These are phyloP conservation scores for Chondrosia reniformis DNA, from an alignment of 37 sponge, comb jelly and placozoan species.

Conservation along the genomic window DNA sequence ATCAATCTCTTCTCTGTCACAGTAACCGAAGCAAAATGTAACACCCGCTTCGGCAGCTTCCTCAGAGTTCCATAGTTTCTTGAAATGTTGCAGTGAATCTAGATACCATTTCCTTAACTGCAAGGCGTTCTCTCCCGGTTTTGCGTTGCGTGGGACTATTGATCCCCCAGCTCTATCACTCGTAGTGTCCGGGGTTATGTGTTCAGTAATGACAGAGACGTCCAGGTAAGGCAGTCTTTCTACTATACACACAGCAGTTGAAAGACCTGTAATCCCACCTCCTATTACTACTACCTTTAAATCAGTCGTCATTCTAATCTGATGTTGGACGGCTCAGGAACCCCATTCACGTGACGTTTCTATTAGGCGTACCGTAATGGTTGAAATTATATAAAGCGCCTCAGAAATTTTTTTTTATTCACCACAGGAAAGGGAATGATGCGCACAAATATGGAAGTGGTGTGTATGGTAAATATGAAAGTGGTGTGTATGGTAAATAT, in stretches of 20 bases:
- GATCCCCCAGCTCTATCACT: slow-evolving; percentile 32
- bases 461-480: too few relatives aligned
- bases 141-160: not conserved
- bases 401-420: too few relatives aligned
- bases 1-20: not conserved
- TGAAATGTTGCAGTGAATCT: not conserved
- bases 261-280: slow-evolving; percentile 21
- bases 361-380: too few relatives aligned
- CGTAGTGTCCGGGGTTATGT: slow-evolving; percentile 30
- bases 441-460: too few relatives aligned
- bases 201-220: slow-evolving; percentile 19
- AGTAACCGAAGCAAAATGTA: not conserved
- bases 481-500: too few relatives aligned
- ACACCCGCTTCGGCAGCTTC: slow-evolving; percentile 1
- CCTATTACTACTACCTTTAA: slow-evolving; percentile 19
- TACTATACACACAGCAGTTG: slow-evolving; percentile 3
- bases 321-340: too few relatives aligned
- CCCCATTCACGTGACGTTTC: too few relatives aligned
- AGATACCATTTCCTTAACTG: not conserved
- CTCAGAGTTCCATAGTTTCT: not conserved
- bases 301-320: too few relatives aligned
- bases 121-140: not conserved
- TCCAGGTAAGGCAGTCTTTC: not conserved
- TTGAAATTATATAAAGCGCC: too few relatives aligned
- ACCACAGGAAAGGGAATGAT: too few relatives aligned